Conservation (phyloP, 2,797 vertebrate genomes). For the Steatocranus sp. region DNA sequence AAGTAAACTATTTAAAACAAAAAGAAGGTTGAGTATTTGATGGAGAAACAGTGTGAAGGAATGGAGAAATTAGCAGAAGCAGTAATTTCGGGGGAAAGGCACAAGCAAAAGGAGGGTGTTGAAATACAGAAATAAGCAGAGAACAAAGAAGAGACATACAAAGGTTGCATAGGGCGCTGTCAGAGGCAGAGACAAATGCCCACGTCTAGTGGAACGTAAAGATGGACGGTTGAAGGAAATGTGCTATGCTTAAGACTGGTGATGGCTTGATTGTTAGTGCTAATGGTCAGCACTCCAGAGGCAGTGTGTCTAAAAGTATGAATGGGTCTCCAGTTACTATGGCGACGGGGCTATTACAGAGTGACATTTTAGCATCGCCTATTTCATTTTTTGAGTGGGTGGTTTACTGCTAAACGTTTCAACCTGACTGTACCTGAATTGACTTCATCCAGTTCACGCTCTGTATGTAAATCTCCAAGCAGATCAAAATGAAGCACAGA, state of each 20-base stretch:
- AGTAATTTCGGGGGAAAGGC: neutral
- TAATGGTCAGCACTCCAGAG: conserved; percentile 44
- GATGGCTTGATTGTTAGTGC: conserved; percentile 13
- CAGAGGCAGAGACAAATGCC: neutral
- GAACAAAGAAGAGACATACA: neutral
- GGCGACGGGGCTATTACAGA: conserved; percentile 46
- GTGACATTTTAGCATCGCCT: conserved; percentile 37
- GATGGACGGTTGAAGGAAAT: neutral
- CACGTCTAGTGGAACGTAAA: neutral
- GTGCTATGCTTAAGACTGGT: conserved; percentile 2
- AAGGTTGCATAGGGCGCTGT: neutral
- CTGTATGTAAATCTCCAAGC: neutral
- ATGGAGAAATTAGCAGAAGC: neutral
- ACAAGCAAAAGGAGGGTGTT: neutral
- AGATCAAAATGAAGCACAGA: neutral
- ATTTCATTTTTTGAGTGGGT: conserved; percentile 38
- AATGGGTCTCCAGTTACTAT: conserved; percentile 55
- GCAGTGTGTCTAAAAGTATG: conserved; percentile 29
- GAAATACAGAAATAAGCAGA: neutral
- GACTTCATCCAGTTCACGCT: conserved; percentile 17
- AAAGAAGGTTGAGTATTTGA: neutral
- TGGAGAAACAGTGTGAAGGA: neutral
- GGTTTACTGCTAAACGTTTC: conserved; percentile 30
- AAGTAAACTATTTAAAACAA: neutral
- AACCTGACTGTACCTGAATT: neutral